Conservation (phyloP, 2,888 invertebrate species). For the Meiosimyza platycephala region DNA sequence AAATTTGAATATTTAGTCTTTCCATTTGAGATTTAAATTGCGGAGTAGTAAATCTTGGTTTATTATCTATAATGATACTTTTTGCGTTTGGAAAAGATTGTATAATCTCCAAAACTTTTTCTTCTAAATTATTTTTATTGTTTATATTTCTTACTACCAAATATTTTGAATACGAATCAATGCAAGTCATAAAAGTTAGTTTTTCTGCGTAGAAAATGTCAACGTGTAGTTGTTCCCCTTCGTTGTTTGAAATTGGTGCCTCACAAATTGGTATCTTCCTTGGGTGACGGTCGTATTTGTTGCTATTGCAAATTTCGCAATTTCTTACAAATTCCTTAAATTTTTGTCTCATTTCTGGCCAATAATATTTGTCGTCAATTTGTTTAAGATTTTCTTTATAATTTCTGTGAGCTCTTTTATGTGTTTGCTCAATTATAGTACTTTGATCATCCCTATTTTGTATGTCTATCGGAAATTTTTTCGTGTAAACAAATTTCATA, state of each 20-base stretch:
- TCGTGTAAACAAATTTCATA: too few species aligned
- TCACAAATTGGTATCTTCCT: constrained; percentile 39
- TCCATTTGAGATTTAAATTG: constrained; percentile 41
- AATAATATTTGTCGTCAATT: too few species aligned
- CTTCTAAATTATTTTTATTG: constrained; percentile 36
- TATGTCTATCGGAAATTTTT: too few species aligned
- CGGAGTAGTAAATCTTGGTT: constrained; percentile 33
- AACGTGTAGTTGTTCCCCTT: constrained; percentile 37
- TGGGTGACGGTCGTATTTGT: constrained; percentile 41
- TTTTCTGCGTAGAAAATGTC: constrained; percentile 40
- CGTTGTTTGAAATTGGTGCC: constrained; percentile 40
- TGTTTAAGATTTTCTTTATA: too few species aligned
- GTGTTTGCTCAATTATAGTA: too few species aligned
- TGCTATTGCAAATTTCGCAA: constrained; percentile 36
- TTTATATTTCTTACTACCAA: too few species aligned
- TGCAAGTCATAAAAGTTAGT: constrained; percentile 35
- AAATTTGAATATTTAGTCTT: too few species aligned
- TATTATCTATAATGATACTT: constrained; percentile 1
- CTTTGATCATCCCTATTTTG: too few species aligned
- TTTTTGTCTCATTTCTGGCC: too few species aligned
- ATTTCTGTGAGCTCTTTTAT: too few species aligned
- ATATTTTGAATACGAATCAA: too few species aligned
- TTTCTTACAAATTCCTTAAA: constrained; percentile 25
- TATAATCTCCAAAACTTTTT: constrained; percentile 29
- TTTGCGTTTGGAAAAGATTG: constrained; percentile 32